Conservation (phyloP, 2,888 invertebrate genomes). For the Drosophila anomelani region DNA sequence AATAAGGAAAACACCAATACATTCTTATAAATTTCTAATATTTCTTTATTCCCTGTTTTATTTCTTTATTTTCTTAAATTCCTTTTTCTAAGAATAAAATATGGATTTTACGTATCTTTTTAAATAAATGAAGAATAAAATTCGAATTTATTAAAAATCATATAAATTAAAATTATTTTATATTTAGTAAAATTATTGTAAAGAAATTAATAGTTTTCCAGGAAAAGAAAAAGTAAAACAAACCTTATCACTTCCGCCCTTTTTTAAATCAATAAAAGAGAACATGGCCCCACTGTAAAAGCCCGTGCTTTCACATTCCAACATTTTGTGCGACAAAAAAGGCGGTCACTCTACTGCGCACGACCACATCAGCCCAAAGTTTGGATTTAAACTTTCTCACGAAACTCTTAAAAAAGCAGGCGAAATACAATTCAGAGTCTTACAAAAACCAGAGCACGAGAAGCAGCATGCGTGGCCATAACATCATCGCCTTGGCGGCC, state of each 20-base stretch:
- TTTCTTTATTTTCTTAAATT: no score
- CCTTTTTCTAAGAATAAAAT: neutral
- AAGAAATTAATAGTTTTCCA: neutral
- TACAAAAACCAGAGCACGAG: neutral
- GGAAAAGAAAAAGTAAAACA: no score
- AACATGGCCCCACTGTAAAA: no score
- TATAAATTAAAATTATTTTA: no score
- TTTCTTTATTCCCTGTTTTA: no score
- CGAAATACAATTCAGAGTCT: conserved; percentile 2
- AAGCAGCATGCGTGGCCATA: conserved; percentile 18
- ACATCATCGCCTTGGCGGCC: conserved; percentile 1
- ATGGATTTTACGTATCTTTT: neutral
- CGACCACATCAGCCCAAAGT: conserved; percentile 16
- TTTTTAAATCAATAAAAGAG: neutral
- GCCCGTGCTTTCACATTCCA: neutral
- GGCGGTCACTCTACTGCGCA: conserved; percentile 9
- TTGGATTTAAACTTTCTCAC: conserved; percentile 17
- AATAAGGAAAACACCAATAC: neutral
- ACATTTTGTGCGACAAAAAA: neutral
- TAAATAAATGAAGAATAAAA: neutral
- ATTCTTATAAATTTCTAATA: no score
- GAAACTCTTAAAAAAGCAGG: conserved; percentile 3
- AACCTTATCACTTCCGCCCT: neutral
- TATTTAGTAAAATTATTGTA: neutral
- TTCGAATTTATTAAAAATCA: neutral